phyloP scores from a whole-genome alignment of 2,888 invertebrate species.

The Drosophila mayaguana region DNA sequence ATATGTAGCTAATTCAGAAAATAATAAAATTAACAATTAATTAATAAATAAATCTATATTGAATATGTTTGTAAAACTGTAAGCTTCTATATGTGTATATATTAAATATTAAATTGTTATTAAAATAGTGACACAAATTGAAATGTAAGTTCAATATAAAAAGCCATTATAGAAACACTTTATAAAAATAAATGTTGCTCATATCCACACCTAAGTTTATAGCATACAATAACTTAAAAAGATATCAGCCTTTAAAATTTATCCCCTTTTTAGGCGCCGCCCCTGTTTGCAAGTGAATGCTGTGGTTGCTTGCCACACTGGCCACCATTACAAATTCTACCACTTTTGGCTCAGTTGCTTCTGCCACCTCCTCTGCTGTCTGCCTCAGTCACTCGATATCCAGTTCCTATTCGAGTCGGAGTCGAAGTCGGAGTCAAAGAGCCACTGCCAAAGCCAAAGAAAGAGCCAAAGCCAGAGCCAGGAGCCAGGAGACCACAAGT shows the following conservation, averaged over 20 bases:
- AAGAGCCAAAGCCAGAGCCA: conserved; percentile 32
- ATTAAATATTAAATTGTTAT: too few relatives aligned
- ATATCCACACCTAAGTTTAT: too few relatives aligned
- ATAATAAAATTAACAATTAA: not conserved
- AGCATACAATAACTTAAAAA: too few relatives aligned
- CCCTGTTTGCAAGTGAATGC: conserved; percentile 34
- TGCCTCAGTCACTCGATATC: conserved; percentile 44
- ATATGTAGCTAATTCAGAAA: not conserved
- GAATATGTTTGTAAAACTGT: too few relatives aligned
- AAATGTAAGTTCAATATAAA: too few relatives aligned
- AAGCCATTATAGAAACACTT: too few relatives aligned
- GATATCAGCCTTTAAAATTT: too few relatives aligned
- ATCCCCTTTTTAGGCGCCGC: conserved; percentile 12
- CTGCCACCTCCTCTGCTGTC: conserved; percentile 46
- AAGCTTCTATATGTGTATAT: too few relatives aligned
- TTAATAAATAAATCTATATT: too few relatives aligned
- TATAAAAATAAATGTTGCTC: too few relatives aligned
- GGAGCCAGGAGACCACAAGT: conserved; percentile 46
- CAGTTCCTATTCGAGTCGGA: conserved; percentile 27
- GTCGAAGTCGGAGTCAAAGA: conserved; percentile 7
- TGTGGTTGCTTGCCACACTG: conserved; percentile 36
- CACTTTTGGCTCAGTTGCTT: conserved; percentile 60
- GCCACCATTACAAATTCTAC: conserved; percentile 78
- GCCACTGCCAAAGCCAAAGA: conserved; percentile 23
- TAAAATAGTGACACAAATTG: too few relatives aligned